Base-by-base conservation (phyloP, 2,797 vertebrate genomes). In the Erithacus rubecula region DNA sequence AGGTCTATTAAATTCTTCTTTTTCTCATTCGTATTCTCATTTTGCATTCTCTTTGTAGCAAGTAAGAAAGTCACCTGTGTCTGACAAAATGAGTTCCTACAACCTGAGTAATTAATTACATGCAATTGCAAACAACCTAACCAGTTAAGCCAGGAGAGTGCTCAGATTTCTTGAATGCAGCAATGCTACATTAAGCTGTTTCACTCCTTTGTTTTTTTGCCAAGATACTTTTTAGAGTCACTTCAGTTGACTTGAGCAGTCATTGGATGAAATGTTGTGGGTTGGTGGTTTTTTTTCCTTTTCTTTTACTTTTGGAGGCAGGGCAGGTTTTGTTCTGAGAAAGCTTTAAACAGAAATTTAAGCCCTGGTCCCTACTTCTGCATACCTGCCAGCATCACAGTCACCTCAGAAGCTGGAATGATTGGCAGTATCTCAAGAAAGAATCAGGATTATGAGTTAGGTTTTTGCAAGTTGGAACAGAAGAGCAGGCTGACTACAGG, bases 141-240 rank as follows among this genome's bases (percentile, higher is more conserved):
- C 79, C 89, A 92, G 79, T 86, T 83, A 81, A 86, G 84, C 82
- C 77, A 93, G 76, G 67, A 93, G 91, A 96, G 88, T 27, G 34
- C 67, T 83, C 55, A 71, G 72, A 49, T 67, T 92, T 70, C 79
- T 88, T 88, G 55, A 94, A 91, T 53, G 67, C 53, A 75, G 64
- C 43, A 94, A 90, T 72, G 83, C 55, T 91, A 62, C 52, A 77
- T 86, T 59, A 90, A 93, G 76, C 69, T 91, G 56, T 46, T 87
- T 86, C 51, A 60, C 71, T 82, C 52, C 76, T 91, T 93, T 94
- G 76, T 87, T 75, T 85, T 81, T 88, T 86, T 94, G 94, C 95
- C 94, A 93, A 94, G 58, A 77, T 81, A 52, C 65, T 78, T 59
- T 19, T 51, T 69, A 87, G 30, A 84, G 65, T 85, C 70, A 72